Evolutionary conservation across 2,797 vertebrate species (phyloP).

Genomic region (Pseudochirops cupreus): DNA sequence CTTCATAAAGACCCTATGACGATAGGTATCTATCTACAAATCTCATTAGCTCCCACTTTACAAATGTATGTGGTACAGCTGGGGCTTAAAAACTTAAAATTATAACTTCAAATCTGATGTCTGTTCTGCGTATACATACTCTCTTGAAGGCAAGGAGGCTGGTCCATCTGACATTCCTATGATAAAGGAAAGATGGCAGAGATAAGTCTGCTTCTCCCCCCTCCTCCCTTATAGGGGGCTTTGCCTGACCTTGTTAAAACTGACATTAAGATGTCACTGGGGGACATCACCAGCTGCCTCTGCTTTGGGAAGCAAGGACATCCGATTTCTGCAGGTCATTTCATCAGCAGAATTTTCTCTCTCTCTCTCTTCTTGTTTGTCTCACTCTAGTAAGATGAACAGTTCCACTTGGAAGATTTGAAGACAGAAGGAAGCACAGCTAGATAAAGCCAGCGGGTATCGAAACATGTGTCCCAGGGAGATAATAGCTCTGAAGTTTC

Average conservation of each 20-base stretch:
- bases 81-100: neutral
- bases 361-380: constrained; percentile 41
- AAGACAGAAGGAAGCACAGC: constrained; percentile 68
- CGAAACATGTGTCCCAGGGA: constrained; percentile 72
- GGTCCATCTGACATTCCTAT: rapidly evolving
- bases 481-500: constrained; percentile 76
- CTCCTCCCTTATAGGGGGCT: constrained; percentile 14
- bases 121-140: neutral
- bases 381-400: constrained; percentile 10
- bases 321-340: constrained; percentile 63
- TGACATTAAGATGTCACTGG: constrained; percentile 63
- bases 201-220: neutral
- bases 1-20: neutral
- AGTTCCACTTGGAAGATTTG: constrained; percentile 64
- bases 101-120: neutral
- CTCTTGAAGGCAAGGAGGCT: neutral
- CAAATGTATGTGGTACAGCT: neutral
- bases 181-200: neutral
- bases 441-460: constrained; percentile 72
- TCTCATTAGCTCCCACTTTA: neutral
- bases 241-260: constrained; percentile 57
- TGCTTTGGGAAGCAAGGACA: constrained; percentile 42
- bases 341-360: constrained; percentile 57
- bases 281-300: constrained; percentile 65
- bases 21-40: neutral